Evolutionary conservation across 2,113 vertebrate species (phyloP), one percentile per base, ranked within the genome.

Genomic region (Lates calcarifer): DNA sequence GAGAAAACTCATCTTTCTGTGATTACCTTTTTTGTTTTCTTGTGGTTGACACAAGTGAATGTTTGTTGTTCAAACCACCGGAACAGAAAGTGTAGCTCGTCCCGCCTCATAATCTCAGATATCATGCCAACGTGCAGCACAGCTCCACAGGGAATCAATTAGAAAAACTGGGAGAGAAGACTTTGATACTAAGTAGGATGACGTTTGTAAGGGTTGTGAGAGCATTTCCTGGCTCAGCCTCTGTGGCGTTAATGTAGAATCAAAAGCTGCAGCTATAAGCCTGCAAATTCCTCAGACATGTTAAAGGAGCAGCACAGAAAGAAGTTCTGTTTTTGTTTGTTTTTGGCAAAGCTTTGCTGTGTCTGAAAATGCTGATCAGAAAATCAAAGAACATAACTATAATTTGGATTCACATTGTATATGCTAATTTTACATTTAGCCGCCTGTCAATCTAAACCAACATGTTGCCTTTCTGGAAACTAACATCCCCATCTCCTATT

Each of bases 141-240:
- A 47, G 41, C 74, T 80, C 83, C 35, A 15, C 22, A 1, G 84
- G 84, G 87, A 87, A 76, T 87, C 85, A 90, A 88, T 87, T 89
- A 87, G 79, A 81, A 74, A 77, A 73, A 60, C 31, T 33, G 24
- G 3, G 29, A n/a, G 62, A 55, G 66, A 39, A 63, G 72, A 58
- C 78, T 89, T 90, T 31, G 58, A 79, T 83, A 47, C 11, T 29
- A 56, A 79, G 71, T 28, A 20, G 61, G 77, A 62, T 53, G 81
- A 47, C 5, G 9, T 53, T 73, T 79, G 77, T 43, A 11, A 11
- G 6, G 51, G 60, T 72, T 45, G 68, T 22, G 51, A 74, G 71
- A 82, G 55, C n/a, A 0, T 88, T 73, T 73, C 37, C 58, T 33
- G 68, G 26, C 65, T 81, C 70, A 63, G 37, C 67, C 33, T 45